A percentile compares a stretch with the other conserved stretches of the same genome.
Conservation (phyloP, 2,888 invertebrate genomes). For the Scaptomyza tumidula region DNA sequence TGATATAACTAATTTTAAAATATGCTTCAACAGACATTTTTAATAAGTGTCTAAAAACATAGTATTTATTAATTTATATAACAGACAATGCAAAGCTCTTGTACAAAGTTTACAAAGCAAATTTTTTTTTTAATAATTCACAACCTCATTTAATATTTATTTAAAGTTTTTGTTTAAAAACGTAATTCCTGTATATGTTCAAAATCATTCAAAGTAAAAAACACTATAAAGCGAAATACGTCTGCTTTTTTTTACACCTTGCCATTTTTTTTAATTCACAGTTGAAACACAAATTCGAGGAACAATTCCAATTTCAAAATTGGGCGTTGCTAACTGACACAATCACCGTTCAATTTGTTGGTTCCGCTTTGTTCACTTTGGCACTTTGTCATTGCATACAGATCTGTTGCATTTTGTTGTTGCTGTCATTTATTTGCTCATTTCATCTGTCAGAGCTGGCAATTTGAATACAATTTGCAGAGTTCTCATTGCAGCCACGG, state of each 20-base stretch:
- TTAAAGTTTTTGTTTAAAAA: too few species aligned
- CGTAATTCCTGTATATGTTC: too few species aligned
- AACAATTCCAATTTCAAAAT: constrained; percentile 1
- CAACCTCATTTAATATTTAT: too few species aligned
- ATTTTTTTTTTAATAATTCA: too few species aligned
- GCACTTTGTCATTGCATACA: constrained; percentile 48
- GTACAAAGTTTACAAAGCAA: too few species aligned
- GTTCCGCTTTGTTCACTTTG: constrained; percentile 49
- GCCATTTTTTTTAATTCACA: too few species aligned
- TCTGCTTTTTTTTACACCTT: neutral
- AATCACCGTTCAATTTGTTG: constrained; percentile 59
- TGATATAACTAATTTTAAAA: too few species aligned
- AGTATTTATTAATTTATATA: too few species aligned
- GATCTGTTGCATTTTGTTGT: constrained; percentile 44
- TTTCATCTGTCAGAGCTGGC: constrained; percentile 38
- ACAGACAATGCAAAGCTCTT: too few species aligned
- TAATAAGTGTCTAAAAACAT: too few species aligned
- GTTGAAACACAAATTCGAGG: neutral
- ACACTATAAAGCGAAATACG: neutral
- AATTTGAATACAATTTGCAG: constrained; percentile 51
- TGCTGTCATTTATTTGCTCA: constrained; percentile 43
- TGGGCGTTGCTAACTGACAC: constrained; percentile 25
- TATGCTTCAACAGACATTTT: too few species aligned
- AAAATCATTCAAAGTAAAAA: too few species aligned
- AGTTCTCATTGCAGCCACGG: constrained; percentile 24